These are phyloP conservation scores for Argyrosomus regius DNA, from an alignment of 2,797 vertebrate species.

Conservation along the genomic window DNA sequence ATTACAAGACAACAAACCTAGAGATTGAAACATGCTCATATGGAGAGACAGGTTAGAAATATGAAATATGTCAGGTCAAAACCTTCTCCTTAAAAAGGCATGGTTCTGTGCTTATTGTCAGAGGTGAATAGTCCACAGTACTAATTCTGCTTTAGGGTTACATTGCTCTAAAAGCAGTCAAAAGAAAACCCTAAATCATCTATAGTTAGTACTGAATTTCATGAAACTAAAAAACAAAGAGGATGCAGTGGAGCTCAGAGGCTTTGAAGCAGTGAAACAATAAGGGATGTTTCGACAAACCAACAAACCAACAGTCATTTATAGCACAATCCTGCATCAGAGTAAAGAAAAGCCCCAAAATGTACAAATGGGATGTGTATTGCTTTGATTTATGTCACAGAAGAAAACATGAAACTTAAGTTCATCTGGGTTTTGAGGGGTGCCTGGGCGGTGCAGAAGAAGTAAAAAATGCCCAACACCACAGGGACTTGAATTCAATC, in stretches of 20 bases:
- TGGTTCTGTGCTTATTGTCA: too few species aligned
- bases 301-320: conserved; percentile 9
- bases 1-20: background rate
- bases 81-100: background rate
- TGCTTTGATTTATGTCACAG: conserved; percentile 22
- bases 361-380: background rate
- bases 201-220: background rate
- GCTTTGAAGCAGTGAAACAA: background rate
- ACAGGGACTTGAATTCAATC: conserved; percentile 39
- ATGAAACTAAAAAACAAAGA: background rate
- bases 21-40: background rate
- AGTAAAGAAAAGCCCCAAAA: background rate
- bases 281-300: conserved; percentile 9
- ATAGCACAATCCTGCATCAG: conserved; percentile 6
- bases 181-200: background rate
- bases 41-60: too few species aligned
- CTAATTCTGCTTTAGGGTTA: background rate
- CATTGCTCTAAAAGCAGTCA: background rate
- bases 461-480: conserved; percentile 22
- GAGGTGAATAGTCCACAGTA: too few species aligned
- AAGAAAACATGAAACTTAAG: conserved; percentile 27
- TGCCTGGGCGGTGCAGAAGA: background rate
- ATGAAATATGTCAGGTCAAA: too few species aligned
- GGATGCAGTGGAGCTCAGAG: background rate
- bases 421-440: conserved; percentile 18